phyloP scores from a whole-genome alignment of 2,888 invertebrate species.

The Hirudinaria manillensis region DNA sequence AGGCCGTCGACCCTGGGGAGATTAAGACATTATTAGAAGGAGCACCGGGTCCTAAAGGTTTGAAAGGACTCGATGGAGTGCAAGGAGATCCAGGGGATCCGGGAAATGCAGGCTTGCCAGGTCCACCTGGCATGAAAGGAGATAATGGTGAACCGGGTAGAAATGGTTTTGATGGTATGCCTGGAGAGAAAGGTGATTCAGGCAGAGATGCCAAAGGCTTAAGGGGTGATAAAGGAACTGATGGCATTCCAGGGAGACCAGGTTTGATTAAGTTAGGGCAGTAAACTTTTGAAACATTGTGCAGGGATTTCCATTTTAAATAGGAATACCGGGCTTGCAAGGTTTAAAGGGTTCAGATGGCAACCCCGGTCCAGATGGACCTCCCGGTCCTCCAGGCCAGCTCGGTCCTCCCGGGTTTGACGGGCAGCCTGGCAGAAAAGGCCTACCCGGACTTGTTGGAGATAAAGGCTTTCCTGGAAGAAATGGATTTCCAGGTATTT shows the following conservation, averaged over 20 bases:
- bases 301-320: neutral
- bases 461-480: neutral
- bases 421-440: neutral
- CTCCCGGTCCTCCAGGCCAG: constrained; percentile 6
- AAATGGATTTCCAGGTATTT: neutral
- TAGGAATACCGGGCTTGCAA: neutral
- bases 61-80: neutral
- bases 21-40: no score
- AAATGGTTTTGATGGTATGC: neutral
- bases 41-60: neutral
- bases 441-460: neutral
- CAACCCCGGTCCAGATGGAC: constrained; percentile 27
- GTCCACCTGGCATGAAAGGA: neutral
- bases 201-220: neutral
- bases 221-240: neutral
- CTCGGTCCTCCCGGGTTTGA: neutral
- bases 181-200: neutral
- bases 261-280: no score
- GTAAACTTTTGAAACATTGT: no score
- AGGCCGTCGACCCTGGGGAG: no score
- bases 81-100: neutral
- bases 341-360: neutral
- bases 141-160: neutral
- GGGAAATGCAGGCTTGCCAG: constrained; percentile 9
- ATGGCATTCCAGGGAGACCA: neutral